Conservation (phyloP, 2,888 invertebrate genomes). For the Scotopteryx bipunctaria region DNA sequence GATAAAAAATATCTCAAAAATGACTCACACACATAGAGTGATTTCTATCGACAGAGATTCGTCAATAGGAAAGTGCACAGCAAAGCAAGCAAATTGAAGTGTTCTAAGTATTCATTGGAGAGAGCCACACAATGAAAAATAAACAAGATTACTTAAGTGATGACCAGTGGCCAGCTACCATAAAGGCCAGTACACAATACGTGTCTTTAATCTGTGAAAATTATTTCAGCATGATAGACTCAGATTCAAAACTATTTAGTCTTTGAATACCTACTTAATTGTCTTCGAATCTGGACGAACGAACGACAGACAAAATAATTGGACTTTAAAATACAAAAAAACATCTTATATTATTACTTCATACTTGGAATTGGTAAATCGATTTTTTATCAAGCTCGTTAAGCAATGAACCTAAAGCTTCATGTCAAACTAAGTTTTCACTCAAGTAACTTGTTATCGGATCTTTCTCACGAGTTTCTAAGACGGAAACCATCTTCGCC, state of each 20-base stretch:
- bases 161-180: constrained; percentile 21
- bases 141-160: constrained; percentile 41
- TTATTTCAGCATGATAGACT: no score
- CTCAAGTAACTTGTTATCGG: neutral
- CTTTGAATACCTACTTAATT: no score
- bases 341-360: no score
- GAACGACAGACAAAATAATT: no score
- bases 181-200: constrained; percentile 19
- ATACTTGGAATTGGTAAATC: no score
- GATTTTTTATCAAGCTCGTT: no score
- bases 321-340: no score
- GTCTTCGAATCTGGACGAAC: no score
- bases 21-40: neutral
- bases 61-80: constrained; percentile 19
- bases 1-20: neutral
- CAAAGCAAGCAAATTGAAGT: constrained; percentile 45
- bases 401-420: neutral
- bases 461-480: neutral
- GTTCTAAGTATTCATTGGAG: constrained; percentile 44
- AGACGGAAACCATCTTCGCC: neutral
- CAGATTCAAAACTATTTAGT: no score
- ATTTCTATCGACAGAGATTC: constrained; percentile 5
- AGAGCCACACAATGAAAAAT: constrained; percentile 48
- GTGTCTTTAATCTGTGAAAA: neutral
- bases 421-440: neutral